Evolutionary conservation across 2,888 invertebrate genomes (phyloP), one percentile per base, ranked within the genome.

Genomic region (Tyria jacobaeae): DNA sequence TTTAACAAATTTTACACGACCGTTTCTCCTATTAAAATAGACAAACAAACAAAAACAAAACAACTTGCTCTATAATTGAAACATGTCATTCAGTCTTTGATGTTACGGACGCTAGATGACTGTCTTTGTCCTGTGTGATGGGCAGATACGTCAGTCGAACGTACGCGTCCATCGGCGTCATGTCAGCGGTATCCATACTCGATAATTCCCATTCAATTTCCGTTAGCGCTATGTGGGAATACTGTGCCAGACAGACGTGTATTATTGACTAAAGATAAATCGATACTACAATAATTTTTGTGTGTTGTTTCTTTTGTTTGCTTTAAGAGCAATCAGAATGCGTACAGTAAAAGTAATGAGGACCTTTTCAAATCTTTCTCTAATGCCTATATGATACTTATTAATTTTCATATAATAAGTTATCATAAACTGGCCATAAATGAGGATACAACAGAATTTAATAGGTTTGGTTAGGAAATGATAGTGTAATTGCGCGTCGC

Each of bases 141-240:
- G 86, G 82, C 83, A 80, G 85, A 86, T 85, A 85, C 63, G 83
- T 86, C 84, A 81, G 81, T 72, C 67, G 72, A 77, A 82, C 77
- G 81, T 82, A 76, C 76, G 80, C 71, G 82, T 82, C 79, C 79
- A 81, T 80, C 74, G 69, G 68, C 76, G 70, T 79, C 80, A 79
- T 78, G 83, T 81, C 84, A 84, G 74, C 71, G 74, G 72, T 80
- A 82, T 83, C 82, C 80, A 78, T 78, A 79, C 70, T 70, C 76
- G 84, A 84, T 82, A 86, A 86, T 87, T 85, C 88, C 82, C 79
- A 87, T 90, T 89, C 89, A 89, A 90, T 90, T 90, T 90, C 89
- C 90, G 89, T 76, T 73, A 71, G 75, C 64, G 70, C 69, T 76
- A 67, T 80, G 77, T 81, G 78, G 76, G 80, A 82, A 78, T 75